Evolutionary conservation across 2,888 invertebrate genomes (phyloP).

Genomic region (Phaedon cochleariae): DNA sequence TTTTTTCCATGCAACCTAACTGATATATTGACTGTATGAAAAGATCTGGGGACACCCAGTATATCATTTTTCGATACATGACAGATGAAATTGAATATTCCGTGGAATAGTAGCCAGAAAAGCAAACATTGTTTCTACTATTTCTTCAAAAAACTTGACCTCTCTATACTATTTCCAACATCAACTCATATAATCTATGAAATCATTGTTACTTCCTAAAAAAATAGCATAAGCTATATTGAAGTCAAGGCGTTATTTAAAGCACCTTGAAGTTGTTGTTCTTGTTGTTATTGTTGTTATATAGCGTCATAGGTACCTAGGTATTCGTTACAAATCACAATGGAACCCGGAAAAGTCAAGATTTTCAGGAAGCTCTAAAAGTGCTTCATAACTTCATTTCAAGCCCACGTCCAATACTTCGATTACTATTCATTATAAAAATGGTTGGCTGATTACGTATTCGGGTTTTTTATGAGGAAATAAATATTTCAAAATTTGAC

Average conservation of each 20-base stretch:
- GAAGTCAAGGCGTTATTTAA: background rate
- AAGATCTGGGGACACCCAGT: too few relatives aligned
- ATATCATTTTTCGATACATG: too few relatives aligned
- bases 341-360: background rate
- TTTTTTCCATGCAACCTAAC: too few relatives aligned
- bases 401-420: background rate
- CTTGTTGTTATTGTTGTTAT: too few relatives aligned
- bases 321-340: background rate
- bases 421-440: slow-evolving; percentile 16
- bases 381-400: background rate
- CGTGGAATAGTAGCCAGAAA: too few relatives aligned
- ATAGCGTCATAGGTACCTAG: too few relatives aligned
- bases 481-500: slow-evolving; percentile 19
- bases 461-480: slow-evolving; percentile 9
- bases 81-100: too few relatives aligned
- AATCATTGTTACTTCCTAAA: background rate
- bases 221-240: background rate
- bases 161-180: background rate
- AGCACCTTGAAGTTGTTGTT: background rate
- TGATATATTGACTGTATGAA: too few relatives aligned
- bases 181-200: background rate
- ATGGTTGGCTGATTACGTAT: slow-evolving; percentile 16
- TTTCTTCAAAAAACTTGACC: background rate
- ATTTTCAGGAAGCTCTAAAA: background rate
- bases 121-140: too few relatives aligned